Base-by-base conservation (phyloP, 2,113 vertebrate species). In the Ammodytes dubius region DNA sequence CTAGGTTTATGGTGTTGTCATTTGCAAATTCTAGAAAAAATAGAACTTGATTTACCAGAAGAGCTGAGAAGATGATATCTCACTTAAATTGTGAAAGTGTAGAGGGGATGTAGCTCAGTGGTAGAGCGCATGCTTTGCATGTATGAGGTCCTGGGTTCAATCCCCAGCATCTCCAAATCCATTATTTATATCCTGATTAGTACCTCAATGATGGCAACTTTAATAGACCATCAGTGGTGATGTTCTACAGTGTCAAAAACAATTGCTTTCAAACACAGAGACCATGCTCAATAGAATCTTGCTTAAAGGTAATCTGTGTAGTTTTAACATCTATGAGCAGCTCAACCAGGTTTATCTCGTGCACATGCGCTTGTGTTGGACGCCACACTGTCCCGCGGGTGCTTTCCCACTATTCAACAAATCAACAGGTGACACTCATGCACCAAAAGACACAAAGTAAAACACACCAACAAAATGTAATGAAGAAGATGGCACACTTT, bases 81-180 rank as follows among this genome's bases (percentile, higher is more conserved):
- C 27, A 27, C 27, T 27, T 27, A 27, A 27, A 27, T 27, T 27
- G 27, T 27, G 27, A 27, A 27, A 27, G 27, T 27, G 27, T 27
- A 13, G 14, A 37, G 82, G 91, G 90, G 92, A 94, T 92, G 93
- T 93, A 94, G 84, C 91, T 93, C 92, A 93, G 93, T 91, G 84
- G 88, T 91, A 91, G 90, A 94, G 91, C 77, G 84, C 85, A 86
- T 93, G 92, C 92, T 93, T 93, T 59, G 88, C 91, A 93, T 92
- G 91, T 91, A 89, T 89, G 89, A 93, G 80, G 93, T 86, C 87
- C 90, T 88, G 90, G 82, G 86, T 89, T 94, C 87, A 88, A 90
- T 90, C 92, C 90, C 83, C 89, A 90, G 89, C 85, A 90, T 90
- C 87, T 91, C 92, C 73, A 87, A 27, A 1, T 27, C 27, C 1